Evolutionary conservation across 2,113 vertebrate genomes (phyloP).

Genomic region (Grammomys surdaster): DNA sequence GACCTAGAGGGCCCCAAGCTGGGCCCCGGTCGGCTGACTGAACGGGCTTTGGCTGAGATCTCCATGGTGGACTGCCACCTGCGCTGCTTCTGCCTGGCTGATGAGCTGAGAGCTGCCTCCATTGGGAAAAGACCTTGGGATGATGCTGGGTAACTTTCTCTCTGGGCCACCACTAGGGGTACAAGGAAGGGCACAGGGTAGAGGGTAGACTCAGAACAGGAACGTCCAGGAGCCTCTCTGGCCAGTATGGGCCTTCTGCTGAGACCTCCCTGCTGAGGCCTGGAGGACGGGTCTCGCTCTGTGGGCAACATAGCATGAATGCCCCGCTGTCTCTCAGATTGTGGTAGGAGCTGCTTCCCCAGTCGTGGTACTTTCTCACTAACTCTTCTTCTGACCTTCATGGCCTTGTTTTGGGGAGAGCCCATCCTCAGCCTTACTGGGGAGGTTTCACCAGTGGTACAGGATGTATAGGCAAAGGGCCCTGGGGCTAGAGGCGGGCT

Average conservation of each 20-base stretch:
- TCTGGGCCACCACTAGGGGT: constrained; percentile 69
- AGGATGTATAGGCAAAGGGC: constrained; percentile 89
- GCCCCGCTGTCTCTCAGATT: constrained; percentile 84
- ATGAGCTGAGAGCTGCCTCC: constrained; percentile 68
- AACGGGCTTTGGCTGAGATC: constrained; percentile 81
- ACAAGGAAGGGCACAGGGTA: constrained; percentile 85
- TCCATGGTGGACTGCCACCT: constrained; percentile 90
- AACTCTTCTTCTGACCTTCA: constrained; percentile 88
- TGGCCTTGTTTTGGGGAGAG: constrained; percentile 88
- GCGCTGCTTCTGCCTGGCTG: constrained; percentile 85
- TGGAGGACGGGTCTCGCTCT: constrained; percentile 80
- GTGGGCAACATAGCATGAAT: background rate
- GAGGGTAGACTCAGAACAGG: constrained; percentile 91
- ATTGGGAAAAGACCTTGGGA: constrained; percentile 78
- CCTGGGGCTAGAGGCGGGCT: constrained; percentile 61
- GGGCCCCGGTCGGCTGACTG: constrained; percentile 68
- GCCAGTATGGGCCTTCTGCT: constrained; percentile 73
- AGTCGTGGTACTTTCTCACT: constrained; percentile 84
- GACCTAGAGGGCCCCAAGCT: constrained; percentile 72
- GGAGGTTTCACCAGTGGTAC: constrained; percentile 88
- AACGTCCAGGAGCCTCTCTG: constrained; percentile 85
- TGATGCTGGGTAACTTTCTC: constrained; percentile 74
- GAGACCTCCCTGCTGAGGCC: constrained; percentile 60
- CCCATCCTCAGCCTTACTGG: constrained; percentile 87
- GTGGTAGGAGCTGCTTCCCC: constrained; percentile 79